A percentile compares a stretch with the other conserved stretches of the same genome.
phyloP scores from a whole-genome alignment of 2,888 invertebrate genomes.

The Eupelmus urozonus region DNA sequence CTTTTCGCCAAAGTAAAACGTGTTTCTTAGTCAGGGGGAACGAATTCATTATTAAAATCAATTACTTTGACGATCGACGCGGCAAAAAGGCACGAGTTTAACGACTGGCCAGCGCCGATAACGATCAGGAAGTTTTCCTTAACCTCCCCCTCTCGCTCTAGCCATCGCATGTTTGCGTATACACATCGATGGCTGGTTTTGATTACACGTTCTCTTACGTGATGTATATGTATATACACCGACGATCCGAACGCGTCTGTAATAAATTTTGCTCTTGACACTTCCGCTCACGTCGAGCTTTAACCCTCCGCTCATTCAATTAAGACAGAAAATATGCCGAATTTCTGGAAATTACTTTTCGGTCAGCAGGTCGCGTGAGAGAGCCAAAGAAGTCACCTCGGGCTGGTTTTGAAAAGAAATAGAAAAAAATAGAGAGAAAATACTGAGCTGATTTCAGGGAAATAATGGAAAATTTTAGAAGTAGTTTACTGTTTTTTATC shows the following conservation, averaged over 20 bases:
- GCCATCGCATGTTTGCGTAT: conserved; percentile 9
- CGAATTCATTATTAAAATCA: not conserved
- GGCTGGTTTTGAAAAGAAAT: too few species aligned
- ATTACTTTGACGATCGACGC: not conserved
- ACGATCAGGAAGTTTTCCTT: conserved; percentile 6
- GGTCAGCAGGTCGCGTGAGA: too few species aligned
- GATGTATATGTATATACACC: not conserved
- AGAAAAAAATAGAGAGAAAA: too few species aligned
- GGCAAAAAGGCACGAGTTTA: not conserved
- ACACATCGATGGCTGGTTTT: conserved; percentile 18
- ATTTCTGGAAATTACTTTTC: not conserved
- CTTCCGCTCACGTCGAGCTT: not conserved
- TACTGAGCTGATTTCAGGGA: too few species aligned
- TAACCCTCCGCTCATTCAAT: conserved; percentile 12
- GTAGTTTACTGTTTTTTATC: too few species aligned
- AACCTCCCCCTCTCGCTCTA: not conserved
- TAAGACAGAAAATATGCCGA: conserved; percentile 18
- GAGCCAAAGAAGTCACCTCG: too few species aligned
- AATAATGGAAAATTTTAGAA: too few species aligned
- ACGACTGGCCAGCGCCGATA: not conserved
- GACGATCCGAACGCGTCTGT: not conserved
- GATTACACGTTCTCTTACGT: conserved; percentile 16
- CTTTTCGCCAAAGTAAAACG: too few species aligned
- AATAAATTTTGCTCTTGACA: conserved; percentile 41
- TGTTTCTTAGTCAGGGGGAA: too few species aligned